These are phyloP conservation scores for Andrena minutula DNA, from an alignment of 2,888 invertebrate genomes.

Conservation along the genomic window DNA sequence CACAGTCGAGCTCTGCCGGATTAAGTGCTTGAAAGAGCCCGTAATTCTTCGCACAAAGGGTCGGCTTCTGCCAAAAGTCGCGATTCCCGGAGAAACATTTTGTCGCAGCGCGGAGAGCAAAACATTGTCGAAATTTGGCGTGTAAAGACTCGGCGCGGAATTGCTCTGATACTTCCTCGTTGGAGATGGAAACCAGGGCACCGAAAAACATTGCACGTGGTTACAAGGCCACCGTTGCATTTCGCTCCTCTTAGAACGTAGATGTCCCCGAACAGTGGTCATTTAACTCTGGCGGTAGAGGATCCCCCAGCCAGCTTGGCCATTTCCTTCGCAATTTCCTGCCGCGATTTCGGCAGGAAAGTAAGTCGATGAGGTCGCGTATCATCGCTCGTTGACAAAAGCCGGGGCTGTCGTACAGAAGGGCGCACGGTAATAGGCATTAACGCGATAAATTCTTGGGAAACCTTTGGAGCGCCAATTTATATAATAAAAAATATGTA, in stretches of 20 bases:
- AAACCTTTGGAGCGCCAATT: constrained; percentile 81
- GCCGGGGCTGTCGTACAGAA: constrained; percentile 47
- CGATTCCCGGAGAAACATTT: constrained; percentile 20
- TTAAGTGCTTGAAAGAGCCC: constrained; percentile 45
- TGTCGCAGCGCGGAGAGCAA: neutral
- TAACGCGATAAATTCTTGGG: constrained; percentile 80
- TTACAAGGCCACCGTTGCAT: neutral
- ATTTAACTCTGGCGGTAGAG: neutral
- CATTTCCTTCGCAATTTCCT: neutral
- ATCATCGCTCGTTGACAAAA: constrained; percentile 52
- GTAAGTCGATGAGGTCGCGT: constrained; percentile 29
- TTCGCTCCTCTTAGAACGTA: neutral
- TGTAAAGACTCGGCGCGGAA: no score
- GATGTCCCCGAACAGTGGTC: neutral
- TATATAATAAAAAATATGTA: constrained; percentile 84
- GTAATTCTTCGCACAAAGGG: constrained; percentile 49
- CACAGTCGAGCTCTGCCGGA: constrained; percentile 15
- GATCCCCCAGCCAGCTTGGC: neutral
- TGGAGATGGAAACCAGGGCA: neutral
- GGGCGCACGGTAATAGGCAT: constrained; percentile 76
- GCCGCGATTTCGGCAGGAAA: neutral
- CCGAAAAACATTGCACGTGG: no score
- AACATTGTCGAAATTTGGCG: neutral
- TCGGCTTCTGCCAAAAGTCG: constrained; percentile 18
- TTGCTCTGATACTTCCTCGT: no score